Conservation (phyloP, 1,140 invertebrate genomes). For the Atta cephalotes region DNA sequence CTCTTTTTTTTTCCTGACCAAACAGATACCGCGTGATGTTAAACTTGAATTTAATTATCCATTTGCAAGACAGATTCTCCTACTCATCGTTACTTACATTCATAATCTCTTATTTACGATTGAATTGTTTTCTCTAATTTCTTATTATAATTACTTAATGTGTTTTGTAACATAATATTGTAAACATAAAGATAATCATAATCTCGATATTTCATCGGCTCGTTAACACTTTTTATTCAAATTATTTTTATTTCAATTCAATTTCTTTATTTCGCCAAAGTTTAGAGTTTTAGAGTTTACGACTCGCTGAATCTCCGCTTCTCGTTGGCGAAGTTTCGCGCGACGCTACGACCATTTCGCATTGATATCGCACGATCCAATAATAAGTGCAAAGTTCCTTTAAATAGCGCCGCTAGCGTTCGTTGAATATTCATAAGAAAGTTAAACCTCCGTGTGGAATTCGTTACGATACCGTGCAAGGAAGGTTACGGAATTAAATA, state of each 20-base stretch:
- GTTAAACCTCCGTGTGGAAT: slow-evolving; percentile 56
- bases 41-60: background rate
- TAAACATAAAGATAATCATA: background rate
- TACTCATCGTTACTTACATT: background rate
- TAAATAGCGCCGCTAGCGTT: slow-evolving; percentile 53
- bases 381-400: slow-evolving; percentile 63
- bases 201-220: background rate
- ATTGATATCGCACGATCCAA: slow-evolving; percentile 38
- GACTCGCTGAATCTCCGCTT: background rate
- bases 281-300: background rate
- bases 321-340: slow-evolving; percentile 15
- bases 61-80: background rate
- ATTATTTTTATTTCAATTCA: background rate
- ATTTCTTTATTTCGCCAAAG: background rate
- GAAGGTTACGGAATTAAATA: slow-evolving; percentile 57
- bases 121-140: background rate
- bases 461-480: slow-evolving; percentile 15
- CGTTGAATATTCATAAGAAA: slow-evolving; percentile 67
- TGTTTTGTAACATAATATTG: background rate
- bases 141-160: background rate
- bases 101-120: background rate
- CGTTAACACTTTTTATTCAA: background rate
- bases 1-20: background rate
- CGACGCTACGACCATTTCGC: slow-evolving; percentile 20
- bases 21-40: background rate